Evolutionary conservation across 2,113 vertebrate species (phyloP).

Genomic region (Syrmaticus mikado): DNA sequence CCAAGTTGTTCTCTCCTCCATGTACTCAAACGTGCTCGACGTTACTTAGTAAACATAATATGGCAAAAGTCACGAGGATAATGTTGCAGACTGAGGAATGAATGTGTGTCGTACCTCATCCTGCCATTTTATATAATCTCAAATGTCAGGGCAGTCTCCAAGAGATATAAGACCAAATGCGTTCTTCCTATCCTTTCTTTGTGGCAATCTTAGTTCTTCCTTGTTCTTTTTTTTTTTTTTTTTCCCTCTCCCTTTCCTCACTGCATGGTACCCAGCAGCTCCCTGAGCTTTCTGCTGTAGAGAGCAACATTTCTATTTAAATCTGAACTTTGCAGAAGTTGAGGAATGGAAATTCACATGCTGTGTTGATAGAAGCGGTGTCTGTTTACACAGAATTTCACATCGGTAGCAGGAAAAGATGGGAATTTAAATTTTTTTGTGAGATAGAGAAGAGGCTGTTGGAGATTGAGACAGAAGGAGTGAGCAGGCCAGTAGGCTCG

Average conservation of each 20-base stretch:
- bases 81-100: not conserved
- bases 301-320: not conserved
- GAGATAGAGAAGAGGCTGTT: not conserved
- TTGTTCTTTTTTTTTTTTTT: not conserved
- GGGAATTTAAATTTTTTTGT: not conserved
- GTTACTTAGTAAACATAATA: conserved; percentile 38
- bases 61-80: conserved; percentile 16
- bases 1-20: not conserved
- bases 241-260: not conserved
- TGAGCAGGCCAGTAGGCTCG: too few relatives aligned
- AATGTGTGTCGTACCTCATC: not conserved
- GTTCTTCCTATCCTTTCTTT: not conserved
- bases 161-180: not conserved
- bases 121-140: conserved; percentile 22
- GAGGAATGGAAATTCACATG: not conserved
- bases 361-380: not conserved
- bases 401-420: not conserved
- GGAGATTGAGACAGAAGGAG: not conserved
- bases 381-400: not conserved
- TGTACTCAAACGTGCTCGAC: not conserved
- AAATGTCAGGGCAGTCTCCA: conserved; percentile 34
- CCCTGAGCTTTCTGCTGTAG: not conserved
- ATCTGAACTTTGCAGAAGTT: not conserved
- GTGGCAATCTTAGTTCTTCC: not conserved
- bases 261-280: not conserved